phyloP scores from a whole-genome alignment of 1,140 invertebrate species.

The Drosophila nebulosa region DNA sequence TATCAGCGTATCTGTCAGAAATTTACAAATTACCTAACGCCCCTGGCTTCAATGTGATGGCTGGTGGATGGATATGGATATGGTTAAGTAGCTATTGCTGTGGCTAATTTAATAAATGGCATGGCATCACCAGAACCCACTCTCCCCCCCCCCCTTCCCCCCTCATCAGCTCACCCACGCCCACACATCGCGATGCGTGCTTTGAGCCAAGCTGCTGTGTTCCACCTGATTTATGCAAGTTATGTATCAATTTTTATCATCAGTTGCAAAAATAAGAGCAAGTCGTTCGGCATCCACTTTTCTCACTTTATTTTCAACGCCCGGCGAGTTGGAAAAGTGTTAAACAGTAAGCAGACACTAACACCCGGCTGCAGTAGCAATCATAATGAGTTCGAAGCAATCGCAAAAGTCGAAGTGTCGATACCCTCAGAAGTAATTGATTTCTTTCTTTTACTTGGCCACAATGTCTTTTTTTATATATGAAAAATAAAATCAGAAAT shows the following conservation, averaged over 20 bases:
- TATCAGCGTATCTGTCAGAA: constrained; percentile 77
- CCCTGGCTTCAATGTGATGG: constrained; percentile 15
- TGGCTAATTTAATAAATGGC: constrained; percentile 77
- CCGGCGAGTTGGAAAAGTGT: constrained; percentile 53
- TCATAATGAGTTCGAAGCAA: not conserved
- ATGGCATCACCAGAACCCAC: constrained; percentile 18
- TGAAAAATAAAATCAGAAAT: too few species aligned
- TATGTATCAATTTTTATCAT: constrained; percentile 80
- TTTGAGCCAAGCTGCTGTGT: constrained; percentile 2
- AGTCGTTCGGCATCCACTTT: not conserved
- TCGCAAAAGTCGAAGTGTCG: not conserved
- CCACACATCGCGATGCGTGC: constrained; percentile 55
- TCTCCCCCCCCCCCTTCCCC: too few species aligned
- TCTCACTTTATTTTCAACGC: not conserved
- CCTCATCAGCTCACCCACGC: constrained; percentile 32
- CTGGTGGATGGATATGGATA: not conserved
- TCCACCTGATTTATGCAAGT: constrained; percentile 73
- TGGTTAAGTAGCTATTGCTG: constrained; percentile 50
- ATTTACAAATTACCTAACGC: constrained; percentile 76
- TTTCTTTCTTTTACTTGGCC: too few species aligned
- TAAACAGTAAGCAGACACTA: constrained; percentile 71
- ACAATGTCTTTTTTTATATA: too few species aligned
- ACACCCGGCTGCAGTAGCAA: constrained; percentile 28
- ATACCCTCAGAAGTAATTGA: not conserved
- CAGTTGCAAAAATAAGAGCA: constrained; percentile 66